These are phyloP conservation scores for Leptopilina syphax DNA, from an alignment of 2,888 invertebrate species.

Conservation along the genomic window DNA sequence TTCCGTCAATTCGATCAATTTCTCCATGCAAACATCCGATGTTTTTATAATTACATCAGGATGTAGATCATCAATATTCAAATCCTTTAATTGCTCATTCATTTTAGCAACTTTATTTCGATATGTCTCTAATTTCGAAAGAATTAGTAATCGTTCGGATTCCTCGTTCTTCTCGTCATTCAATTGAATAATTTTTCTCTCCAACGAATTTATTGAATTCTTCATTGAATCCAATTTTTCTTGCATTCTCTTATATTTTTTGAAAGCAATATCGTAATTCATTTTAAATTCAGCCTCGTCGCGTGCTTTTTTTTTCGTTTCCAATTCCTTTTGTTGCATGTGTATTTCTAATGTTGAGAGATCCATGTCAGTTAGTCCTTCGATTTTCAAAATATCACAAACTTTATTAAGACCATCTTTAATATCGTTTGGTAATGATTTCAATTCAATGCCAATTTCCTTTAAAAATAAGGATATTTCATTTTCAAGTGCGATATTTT, in stretches of 20 bases:
- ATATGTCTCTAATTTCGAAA: slow-evolving; percentile 67
- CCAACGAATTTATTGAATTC: slow-evolving; percentile 58
- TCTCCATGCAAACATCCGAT: slow-evolving; percentile 61
- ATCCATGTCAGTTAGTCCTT: slow-evolving; percentile 64
- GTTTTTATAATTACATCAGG: slow-evolving; percentile 64
- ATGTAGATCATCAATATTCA: slow-evolving; percentile 61
- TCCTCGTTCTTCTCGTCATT: slow-evolving; percentile 57
- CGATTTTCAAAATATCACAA: slow-evolving; percentile 61
- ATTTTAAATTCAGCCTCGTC: slow-evolving; percentile 62
- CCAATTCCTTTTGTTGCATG: slow-evolving; percentile 59
- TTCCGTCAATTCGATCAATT: slow-evolving; percentile 59
- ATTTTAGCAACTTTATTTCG: slow-evolving; percentile 61
- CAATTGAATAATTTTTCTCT: slow-evolving; percentile 52
- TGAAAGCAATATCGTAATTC: slow-evolving; percentile 61
- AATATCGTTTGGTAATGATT: slow-evolving; percentile 61
- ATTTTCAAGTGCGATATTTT: slow-evolving; percentile 61
- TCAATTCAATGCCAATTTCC: slow-evolving; percentile 62
- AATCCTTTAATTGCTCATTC: slow-evolving; percentile 58
- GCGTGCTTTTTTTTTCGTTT: slow-evolving; percentile 58
- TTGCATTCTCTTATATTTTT: slow-evolving; percentile 59
- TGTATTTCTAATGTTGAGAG: slow-evolving; percentile 58
- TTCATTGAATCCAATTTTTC: slow-evolving; percentile 59
- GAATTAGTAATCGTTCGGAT: slow-evolving; percentile 59
- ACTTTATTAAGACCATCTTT: slow-evolving; percentile 64
- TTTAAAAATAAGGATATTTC: slow-evolving; percentile 62